Percentiles rank a stretch among this genome's conserved stretches.
These are phyloP conservation scores for Phenganax stokvisi DNA, from an alignment of 92 coral and sea anemone species.

Conservation along the genomic window DNA sequence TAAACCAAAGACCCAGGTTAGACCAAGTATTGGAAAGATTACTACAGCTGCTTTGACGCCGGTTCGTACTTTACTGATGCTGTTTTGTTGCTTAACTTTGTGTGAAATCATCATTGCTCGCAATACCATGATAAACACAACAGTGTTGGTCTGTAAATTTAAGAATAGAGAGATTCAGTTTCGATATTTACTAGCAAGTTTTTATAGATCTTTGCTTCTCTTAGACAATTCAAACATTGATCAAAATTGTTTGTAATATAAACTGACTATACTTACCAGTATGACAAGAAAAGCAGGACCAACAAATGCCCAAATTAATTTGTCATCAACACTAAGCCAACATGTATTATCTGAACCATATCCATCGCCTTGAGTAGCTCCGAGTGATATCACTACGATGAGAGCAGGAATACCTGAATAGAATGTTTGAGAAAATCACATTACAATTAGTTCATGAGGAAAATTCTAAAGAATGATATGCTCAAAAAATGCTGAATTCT, in stretches of 20 bases:
- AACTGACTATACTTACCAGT: constrained; percentile 51
- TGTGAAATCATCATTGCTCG: constrained; percentile 86
- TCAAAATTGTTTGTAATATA: neutral
- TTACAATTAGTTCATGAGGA: neutral
- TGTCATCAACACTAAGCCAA: constrained; percentile 60
- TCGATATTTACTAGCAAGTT: neutral
- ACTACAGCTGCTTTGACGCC: constrained; percentile 93
- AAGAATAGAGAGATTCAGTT: neutral
- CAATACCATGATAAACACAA: constrained; percentile 67
- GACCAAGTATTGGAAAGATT: constrained; percentile 79
- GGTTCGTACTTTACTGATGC: constrained; percentile 63
- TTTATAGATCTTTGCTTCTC: neutral
- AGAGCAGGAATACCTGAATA: constrained; percentile 55
- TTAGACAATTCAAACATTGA: neutral
- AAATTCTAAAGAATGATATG: neutral
- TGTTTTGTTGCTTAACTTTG: constrained; percentile 66
- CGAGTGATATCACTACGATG: constrained; percentile 54
- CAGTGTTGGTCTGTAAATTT: constrained; percentile 58
- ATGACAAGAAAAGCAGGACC: constrained; percentile 76
- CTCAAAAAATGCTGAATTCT: no score
- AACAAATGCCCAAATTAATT: constrained; percentile 87
- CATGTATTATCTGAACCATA: constrained; percentile 57
- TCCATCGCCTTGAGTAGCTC: constrained; percentile 70
- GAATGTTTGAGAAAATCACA: neutral
- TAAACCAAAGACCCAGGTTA: constrained; percentile 92